Conservation (phyloP, 2,888 invertebrate genomes). For the Linhomoeus sp. region DNA sequence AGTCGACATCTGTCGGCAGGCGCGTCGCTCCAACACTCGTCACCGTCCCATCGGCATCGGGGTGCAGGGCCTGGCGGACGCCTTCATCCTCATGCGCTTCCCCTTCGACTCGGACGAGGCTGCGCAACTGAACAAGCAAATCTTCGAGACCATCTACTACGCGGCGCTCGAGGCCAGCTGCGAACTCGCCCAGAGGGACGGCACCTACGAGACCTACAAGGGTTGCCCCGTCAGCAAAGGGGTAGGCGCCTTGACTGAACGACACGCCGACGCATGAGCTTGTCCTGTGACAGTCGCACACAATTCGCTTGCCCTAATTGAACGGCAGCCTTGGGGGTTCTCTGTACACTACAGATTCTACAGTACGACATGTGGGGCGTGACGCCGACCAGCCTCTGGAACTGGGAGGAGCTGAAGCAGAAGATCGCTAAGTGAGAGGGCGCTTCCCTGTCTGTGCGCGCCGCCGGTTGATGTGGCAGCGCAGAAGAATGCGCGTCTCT, state of each 20-base stretch:
- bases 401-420: slow-evolving; percentile 62
- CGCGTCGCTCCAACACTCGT: slow-evolving; percentile 54
- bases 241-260: slow-evolving; percentile 32
- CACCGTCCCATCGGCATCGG: slow-evolving; percentile 58
- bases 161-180: slow-evolving; percentile 89
- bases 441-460: not conserved
- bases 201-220: slow-evolving; percentile 65
- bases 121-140: slow-evolving; percentile 63
- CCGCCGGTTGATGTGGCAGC: not conserved
- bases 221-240: slow-evolving; percentile 86
- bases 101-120: slow-evolving; percentile 80
- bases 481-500: too few relatives aligned
- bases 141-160: slow-evolving; percentile 94
- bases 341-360: slow-evolving; percentile 41
- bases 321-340: too few relatives aligned
- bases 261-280: too few relatives aligned
- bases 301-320: too few relatives aligned
- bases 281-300: too few relatives aligned
- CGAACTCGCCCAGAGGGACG: slow-evolving; percentile 62
- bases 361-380: slow-evolving; percentile 97
- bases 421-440: slow-evolving; percentile 48
- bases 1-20: slow-evolving; percentile 24
- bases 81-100: slow-evolving; percentile 73
- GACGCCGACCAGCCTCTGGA: slow-evolving; percentile 57
- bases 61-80: slow-evolving; percentile 88